Conservation (phyloP, 2,113 vertebrate genomes). For the Andinoacara biseriatus region DNA sequence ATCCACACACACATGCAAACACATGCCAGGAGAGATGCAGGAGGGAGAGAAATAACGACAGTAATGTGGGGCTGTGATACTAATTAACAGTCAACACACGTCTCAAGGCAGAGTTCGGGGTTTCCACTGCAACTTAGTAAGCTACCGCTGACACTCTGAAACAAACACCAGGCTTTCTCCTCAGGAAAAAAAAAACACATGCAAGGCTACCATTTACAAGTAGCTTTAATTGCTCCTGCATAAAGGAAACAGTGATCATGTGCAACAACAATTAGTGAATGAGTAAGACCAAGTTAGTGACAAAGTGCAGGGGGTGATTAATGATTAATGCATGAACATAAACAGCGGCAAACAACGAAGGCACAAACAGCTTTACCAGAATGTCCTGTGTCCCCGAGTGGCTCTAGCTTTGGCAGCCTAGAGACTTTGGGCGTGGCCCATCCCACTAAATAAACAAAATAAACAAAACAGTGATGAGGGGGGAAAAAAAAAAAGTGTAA, state of each 20-base stretch:
- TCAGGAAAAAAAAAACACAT: neutral
- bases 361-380: slow-evolving; percentile 74
- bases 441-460: slow-evolving; percentile 75
- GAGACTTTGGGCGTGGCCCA: slow-evolving; percentile 83
- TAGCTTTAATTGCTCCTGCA: neutral
- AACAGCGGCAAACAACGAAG: neutral
- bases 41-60: neutral
- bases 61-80: slow-evolving; percentile 3
- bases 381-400: slow-evolving; percentile 76
- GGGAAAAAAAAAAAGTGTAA: neutral
- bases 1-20: slow-evolving; percentile 40
- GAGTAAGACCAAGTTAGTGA: slow-evolving; percentile 17
- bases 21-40: slow-evolving; percentile 37
- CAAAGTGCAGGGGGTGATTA: neutral
- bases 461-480: slow-evolving; percentile 7
- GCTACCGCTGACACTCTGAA: neutral
- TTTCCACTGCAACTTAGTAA: slow-evolving; percentile 47
- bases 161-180: neutral
- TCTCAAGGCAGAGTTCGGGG: slow-evolving; percentile 32
- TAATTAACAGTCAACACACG: slow-evolving; percentile 41
- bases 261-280: neutral
- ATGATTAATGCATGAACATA: neutral
- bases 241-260: slow-evolving; percentile 31
- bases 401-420: slow-evolving; percentile 83
- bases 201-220: neutral